Conservation (phyloP, 2,797 vertebrate genomes). For the Pachyuromys duprasi region DNA sequence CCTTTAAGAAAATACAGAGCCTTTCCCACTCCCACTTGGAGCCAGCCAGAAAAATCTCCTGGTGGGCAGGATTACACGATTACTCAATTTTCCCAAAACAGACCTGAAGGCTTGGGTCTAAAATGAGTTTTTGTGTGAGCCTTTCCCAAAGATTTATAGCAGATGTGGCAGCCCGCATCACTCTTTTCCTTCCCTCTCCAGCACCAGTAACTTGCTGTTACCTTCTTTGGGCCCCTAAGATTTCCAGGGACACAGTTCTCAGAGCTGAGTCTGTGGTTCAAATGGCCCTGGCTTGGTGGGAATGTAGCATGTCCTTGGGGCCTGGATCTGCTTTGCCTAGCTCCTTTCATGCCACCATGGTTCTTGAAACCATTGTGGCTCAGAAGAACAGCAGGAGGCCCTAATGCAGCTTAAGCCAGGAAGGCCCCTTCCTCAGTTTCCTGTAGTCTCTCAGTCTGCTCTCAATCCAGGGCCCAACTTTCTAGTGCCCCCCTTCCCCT, state of each 20-base stretch:
- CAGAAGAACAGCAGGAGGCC: background rate
- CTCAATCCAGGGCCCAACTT: background rate
- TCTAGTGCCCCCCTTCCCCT: background rate
- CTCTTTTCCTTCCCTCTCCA: background rate
- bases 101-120: constrained; percentile 49
- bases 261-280: background rate
- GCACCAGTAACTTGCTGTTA: background rate
- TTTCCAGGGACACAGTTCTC: background rate
- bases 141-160: constrained; percentile 61
- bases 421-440: background rate
- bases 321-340: background rate
- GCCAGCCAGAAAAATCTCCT: constrained; percentile 72
- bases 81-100: constrained; percentile 67
- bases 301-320: background rate
- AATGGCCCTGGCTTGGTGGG: background rate
- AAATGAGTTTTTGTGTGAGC: constrained; percentile 59
- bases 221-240: background rate
- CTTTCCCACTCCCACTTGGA: constrained; percentile 67
- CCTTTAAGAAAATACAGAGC: constrained; percentile 56
- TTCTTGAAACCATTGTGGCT: background rate
- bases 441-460: background rate
- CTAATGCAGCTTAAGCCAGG: background rate
- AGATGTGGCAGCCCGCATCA: background rate
- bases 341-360: accelerated
- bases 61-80: constrained; percentile 73